Conservation (phyloP, 2,113 vertebrate genomes). For the Hepsetus odoe region DNA sequence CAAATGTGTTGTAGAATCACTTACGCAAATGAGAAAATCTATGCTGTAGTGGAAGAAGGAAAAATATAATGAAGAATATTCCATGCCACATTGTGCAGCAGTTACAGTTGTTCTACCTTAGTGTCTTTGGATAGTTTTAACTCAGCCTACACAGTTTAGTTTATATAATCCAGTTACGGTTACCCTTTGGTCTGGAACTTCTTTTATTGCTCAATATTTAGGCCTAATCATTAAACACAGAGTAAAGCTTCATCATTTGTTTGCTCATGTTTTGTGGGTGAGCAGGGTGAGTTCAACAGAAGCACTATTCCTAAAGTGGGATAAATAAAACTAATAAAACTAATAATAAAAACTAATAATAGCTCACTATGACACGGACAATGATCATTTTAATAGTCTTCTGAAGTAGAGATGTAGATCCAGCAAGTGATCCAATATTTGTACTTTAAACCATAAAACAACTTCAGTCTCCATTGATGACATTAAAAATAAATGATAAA, state of each 20-base stretch:
- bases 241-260: constrained; percentile 1
- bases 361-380: no score
- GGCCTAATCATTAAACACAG: constrained; percentile 33
- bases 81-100: background rate
- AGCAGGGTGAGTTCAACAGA: background rate
- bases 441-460: no score
- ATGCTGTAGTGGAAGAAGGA: constrained; percentile 8
- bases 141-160: background rate
- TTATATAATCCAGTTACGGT: constrained; percentile 1
- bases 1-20: background rate
- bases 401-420: no score
- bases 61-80: background rate
- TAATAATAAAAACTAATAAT: no score
- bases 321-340: no score
- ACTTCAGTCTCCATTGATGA: no score
- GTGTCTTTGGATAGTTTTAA: background rate
- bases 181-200: constrained; percentile 36
- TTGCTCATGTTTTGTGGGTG: background rate
- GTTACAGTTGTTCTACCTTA: background rate
- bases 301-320: no score
- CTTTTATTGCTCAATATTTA: constrained; percentile 34
- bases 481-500: no score
- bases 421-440: no score
- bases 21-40: background rate
- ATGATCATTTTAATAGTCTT: no score